Percentiles rank a stretch among this genome's conserved stretches.
Conservation (phyloP, 2,888 invertebrate genomes). For the Automeris io region DNA sequence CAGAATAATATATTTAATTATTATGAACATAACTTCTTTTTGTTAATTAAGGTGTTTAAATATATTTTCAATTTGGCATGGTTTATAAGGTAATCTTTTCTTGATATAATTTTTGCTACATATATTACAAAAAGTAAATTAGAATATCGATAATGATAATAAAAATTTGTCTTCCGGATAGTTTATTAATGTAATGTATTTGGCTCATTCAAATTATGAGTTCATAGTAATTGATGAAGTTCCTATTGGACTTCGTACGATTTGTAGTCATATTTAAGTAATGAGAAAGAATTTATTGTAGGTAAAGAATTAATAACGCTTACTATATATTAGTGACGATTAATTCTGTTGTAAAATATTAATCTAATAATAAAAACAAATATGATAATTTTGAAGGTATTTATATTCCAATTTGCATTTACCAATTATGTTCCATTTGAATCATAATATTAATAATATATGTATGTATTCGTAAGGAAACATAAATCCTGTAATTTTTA, state of each 20-base stretch:
- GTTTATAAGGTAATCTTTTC: neutral
- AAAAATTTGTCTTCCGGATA: conserved; percentile 75
- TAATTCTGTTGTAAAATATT: no score
- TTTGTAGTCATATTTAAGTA: conserved; percentile 46
- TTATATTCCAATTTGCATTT: no score
- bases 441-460: no score
- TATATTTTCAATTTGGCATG: neutral
- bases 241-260: conserved; percentile 57
- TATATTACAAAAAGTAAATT: conserved; percentile 30
- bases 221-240: conserved; percentile 41
- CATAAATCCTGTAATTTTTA: no score
- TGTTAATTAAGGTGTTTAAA: neutral
- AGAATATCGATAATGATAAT: conserved; percentile 45
- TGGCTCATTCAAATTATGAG: conserved; percentile 53
- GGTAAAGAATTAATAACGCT: conserved; percentile 14
- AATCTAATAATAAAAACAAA: no score
- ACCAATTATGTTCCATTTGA: no score
- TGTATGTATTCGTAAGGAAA: no score
- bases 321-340: no score
- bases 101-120: conserved; percentile 2
- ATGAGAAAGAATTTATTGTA: conserved; percentile 65
- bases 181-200: conserved; percentile 57
- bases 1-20: no score
- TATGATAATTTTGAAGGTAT: no score
- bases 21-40: no score